phyloP scores from a whole-genome alignment of 2,797 vertebrate genomes.

The Sciaenops ocellatus region DNA sequence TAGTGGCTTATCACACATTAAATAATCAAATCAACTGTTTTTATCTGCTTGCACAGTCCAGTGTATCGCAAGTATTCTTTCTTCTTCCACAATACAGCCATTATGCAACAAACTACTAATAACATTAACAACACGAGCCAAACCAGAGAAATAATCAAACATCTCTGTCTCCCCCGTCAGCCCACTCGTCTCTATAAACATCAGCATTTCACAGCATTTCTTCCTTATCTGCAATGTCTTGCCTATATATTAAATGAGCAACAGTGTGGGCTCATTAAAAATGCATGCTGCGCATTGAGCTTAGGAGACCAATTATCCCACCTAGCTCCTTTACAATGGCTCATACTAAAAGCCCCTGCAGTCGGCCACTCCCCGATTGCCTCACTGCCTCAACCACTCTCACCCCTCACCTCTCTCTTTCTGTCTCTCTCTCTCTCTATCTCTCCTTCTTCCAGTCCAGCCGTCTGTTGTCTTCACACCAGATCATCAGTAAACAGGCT shows the following conservation, averaged over 20 bases:
- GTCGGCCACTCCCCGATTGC: conserved; percentile 63
- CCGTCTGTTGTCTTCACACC: conserved; percentile 67
- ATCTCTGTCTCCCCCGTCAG: conserved; percentile 27
- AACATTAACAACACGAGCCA: conserved; percentile 39
- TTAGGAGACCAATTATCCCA: conserved; percentile 84
- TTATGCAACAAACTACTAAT: conserved; percentile 36
- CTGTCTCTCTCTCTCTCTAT: conserved; percentile 16
- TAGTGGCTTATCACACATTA: neutral
- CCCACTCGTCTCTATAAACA: conserved; percentile 22
- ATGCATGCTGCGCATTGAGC: conserved; percentile 83
- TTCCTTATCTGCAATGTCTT: conserved; percentile 49
- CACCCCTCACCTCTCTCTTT: conserved; percentile 58
- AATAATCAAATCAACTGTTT: neutral
- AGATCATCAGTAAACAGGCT: conserved; percentile 78
- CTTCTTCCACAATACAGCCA: too few relatives aligned
- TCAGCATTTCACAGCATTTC: conserved; percentile 44
- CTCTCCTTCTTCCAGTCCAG: conserved; percentile 34
- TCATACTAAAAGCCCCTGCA: conserved; percentile 72
- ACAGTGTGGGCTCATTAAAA: conserved; percentile 82
- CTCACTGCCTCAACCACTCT: conserved; percentile 38
- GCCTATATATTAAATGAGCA: conserved; percentile 76
- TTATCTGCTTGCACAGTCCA: neutral
- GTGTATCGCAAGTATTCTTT: neutral
- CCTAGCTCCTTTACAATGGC: conserved; percentile 77
- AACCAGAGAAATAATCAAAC: conserved; percentile 54